Percentiles rank a stretch among this genome's conserved stretches.
Evolutionary conservation across 2,113 vertebrate species (phyloP).

Genomic region (Lagopus muta): DNA sequence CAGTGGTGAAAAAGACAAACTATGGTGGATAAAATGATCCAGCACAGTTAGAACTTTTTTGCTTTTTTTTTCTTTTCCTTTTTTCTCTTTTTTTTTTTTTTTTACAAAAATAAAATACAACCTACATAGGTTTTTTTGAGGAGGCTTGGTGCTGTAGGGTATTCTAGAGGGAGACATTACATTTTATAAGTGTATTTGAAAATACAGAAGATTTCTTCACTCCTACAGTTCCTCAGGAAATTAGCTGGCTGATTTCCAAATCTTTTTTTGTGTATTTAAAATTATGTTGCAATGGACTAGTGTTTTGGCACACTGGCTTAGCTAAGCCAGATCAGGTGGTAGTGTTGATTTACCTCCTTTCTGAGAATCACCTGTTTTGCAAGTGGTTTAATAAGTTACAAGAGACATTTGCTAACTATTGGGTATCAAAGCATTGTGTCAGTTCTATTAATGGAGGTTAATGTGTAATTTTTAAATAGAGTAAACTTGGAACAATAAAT

Average conservation of each 20-base stretch:
- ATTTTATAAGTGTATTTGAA: neutral
- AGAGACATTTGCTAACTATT: neutral
- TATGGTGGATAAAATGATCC: neutral
- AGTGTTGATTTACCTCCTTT: conserved; percentile 19
- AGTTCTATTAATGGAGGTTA: neutral
- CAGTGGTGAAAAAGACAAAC: neutral
- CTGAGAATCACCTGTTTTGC: neutral
- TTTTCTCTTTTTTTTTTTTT: neutral
- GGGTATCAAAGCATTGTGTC: neutral
- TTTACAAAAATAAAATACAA: neutral
- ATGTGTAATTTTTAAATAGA: neutral
- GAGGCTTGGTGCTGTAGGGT: neutral
- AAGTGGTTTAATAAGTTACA: neutral
- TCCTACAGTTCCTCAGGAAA: conserved; percentile 34
- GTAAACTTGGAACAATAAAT: neutral
- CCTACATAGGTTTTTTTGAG: neutral
- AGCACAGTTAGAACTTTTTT: neutral
- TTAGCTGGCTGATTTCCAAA: conserved; percentile 40
- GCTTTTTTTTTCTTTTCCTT: neutral
- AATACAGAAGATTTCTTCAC: conserved; percentile 23
- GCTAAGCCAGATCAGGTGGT: neutral
- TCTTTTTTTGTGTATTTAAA: conserved; percentile 26
- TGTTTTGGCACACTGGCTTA: conserved; percentile 2
- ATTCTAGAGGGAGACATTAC: conserved; percentile 3
- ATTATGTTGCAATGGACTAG: neutral